These are phyloP conservation scores for Siniperca obscura DNA, from an alignment of 2,797 vertebrate species.

Conservation along the genomic window DNA sequence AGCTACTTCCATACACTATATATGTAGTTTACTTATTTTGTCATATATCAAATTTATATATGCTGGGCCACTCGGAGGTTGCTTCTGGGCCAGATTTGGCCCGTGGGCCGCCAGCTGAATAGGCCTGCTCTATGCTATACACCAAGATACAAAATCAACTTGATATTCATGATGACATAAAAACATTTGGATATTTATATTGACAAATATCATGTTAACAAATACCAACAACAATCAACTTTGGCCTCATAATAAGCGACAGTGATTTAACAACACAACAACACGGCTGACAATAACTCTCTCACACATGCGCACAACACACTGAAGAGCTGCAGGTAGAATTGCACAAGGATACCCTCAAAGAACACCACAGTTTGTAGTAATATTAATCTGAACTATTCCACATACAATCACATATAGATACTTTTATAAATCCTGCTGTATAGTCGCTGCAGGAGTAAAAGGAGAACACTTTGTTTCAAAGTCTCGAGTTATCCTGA, in stretches of 20 bases:
- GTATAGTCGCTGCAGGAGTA: slow-evolving; percentile 55
- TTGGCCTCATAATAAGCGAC: slow-evolving; percentile 76
- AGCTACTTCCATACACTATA: no score
- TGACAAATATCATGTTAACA: slow-evolving; percentile 69
- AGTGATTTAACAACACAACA: slow-evolving; percentile 67
- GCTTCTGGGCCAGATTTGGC: no score
- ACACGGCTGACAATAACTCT: slow-evolving; percentile 59
- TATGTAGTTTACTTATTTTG: no score
- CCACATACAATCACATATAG: slow-evolving; percentile 67
- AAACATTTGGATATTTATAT: slow-evolving; percentile 62
- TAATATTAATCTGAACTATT: slow-evolving; percentile 73
- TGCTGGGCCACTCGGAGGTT: no score
- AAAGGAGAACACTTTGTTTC: slow-evolving; percentile 50
- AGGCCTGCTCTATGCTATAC: slow-evolving; percentile 50
- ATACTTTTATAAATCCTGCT: slow-evolving; percentile 69
- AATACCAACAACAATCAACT: slow-evolving; percentile 69
- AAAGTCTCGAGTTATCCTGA: slow-evolving; percentile 64
- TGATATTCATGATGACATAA: slow-evolving; percentile 62
- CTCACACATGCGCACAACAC: slow-evolving; percentile 77
- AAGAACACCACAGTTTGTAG: slow-evolving; percentile 69
- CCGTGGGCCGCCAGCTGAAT: no score
- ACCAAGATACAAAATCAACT: slow-evolving; percentile 72
- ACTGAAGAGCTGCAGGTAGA: slow-evolving; percentile 74
- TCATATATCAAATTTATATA: no score
- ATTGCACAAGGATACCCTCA: slow-evolving; percentile 73